A percentile compares a stretch with the other conserved stretches of the same genome.
These are phyloP conservation scores for Reticulitermes speratus DNA, from an alignment of 1,140 invertebrate genomes.

Conservation along the genomic window DNA sequence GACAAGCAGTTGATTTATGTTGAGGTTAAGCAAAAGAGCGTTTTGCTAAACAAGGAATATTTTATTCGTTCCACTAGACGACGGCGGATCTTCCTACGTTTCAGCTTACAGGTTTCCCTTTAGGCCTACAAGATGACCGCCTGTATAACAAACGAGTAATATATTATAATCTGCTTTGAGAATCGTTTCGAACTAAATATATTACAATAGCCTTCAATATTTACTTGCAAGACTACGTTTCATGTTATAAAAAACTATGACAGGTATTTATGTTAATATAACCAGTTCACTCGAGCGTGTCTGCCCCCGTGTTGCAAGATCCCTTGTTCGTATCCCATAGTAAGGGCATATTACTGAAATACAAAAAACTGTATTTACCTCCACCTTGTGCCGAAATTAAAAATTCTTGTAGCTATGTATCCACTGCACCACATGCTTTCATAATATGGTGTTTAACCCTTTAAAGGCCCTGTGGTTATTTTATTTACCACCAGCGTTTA, in stretches of 20 bases:
- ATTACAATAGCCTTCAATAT: neutral
- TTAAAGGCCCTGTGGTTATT: too few species aligned
- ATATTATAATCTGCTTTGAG: neutral
- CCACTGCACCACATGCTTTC: too few species aligned
- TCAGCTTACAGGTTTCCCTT: too few species aligned
- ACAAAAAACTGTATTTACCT: too few species aligned
- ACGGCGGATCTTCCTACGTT: neutral
- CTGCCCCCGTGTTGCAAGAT: neutral
- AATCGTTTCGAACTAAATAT: neutral
- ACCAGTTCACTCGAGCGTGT: neutral
- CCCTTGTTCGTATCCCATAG: neutral
- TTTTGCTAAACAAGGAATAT: slow-evolving; percentile 1
- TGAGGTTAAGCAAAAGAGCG: neutral
- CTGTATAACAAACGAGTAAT: neutral
- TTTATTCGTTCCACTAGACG: neutral
- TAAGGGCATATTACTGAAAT: neutral
- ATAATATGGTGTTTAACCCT: too few species aligned
- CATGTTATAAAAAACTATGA: neutral
- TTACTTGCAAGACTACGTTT: neutral
- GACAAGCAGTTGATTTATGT: neutral
- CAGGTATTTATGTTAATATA: neutral
- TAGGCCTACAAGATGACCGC: neutral
- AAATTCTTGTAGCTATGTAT: too few species aligned
- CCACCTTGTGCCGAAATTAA: too few species aligned
- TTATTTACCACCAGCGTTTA: too few species aligned